phyloP scores from a whole-genome alignment of 2,888 invertebrate species.

The Cacoxenus indagator region DNA sequence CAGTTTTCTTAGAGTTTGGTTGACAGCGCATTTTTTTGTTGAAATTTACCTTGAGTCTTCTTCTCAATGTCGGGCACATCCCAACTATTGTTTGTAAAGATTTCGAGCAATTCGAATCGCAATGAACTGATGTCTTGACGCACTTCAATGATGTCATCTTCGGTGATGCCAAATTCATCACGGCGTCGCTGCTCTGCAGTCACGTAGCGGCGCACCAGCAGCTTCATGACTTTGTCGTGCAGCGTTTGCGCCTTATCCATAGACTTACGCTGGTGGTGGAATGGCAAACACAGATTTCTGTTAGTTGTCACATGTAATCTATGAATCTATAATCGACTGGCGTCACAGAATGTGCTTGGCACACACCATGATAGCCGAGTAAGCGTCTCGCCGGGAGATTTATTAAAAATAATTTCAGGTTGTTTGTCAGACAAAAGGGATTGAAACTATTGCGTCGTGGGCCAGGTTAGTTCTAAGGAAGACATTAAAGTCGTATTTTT shows the following conservation, averaged over 20 bases:
- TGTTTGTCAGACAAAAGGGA: constrained; percentile 40
- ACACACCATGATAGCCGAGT: neutral
- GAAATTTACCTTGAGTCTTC: constrained; percentile 71
- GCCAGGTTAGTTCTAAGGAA: neutral
- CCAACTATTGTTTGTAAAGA: constrained; percentile 90
- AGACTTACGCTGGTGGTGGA: constrained; percentile 76
- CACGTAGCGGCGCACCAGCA: constrained; percentile 90
- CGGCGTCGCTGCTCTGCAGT: constrained; percentile 89
- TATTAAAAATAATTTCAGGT: constrained; percentile 56
- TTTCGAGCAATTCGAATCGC: constrained; percentile 92
- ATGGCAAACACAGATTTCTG: neutral
- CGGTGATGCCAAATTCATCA: constrained; percentile 92
- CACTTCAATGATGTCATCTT: constrained; percentile 98
- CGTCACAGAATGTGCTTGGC: neutral
- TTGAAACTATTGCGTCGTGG: neutral
- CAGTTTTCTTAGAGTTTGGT: neutral
- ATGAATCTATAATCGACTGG: constrained; percentile 9
- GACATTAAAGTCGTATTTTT: neutral
- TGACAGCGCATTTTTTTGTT: neutral
- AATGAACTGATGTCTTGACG: constrained; percentile 97
- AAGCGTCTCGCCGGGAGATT: constrained; percentile 42
- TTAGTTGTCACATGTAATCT: constrained; percentile 3
- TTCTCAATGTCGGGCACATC: constrained; percentile 82
- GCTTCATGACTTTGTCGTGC: constrained; percentile 88
- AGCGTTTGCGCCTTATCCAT: constrained; percentile 79